Evolutionary conservation across 2,797 vertebrate genomes (phyloP), one percentile per base, ranked within the genome.

Genomic region (Micromesistius poutassou): DNA sequence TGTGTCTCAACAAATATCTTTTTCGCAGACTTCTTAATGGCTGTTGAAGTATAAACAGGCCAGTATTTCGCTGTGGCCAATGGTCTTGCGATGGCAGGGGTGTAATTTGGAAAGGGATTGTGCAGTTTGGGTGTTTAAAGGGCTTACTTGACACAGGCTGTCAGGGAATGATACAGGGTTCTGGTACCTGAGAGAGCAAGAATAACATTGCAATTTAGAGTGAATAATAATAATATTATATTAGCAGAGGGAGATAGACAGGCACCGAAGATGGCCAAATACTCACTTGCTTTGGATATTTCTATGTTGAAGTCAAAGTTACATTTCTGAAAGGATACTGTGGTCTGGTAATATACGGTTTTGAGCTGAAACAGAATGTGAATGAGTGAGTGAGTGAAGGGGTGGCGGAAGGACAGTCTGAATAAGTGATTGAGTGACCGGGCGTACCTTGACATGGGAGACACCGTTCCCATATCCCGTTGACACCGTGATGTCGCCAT

Each of bases 361-460:
- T 80, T 95, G 84, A 98, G 86, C 97, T 99, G 87, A 38, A 80
- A 25, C 19, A 75, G 30, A 75, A 33, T 16, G 31, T 33, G 30
- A 10, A 30, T 13, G 30, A 71, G 30, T 30, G 68, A 30, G 30
- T 31, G 28, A 71, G 28, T 5, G 28, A 30, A n/a, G 68, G 25
- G n/a, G 28, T 70, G 28, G 13, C 1, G 66, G 66, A 22, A n/a
- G 25, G 19, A 66, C 0, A 4, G 28, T 13, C 10, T 12, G 9
- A 71, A 2, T 5, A 25, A 30, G 68, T 28, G 10, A 31, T 6
- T 30, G 22, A 31, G 12, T 2, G 70, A 5, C 30, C 5, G 28
- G 62, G 90, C 96, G 92, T 88, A 98, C 97, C 81, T 94, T 95
- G 35, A 96, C 95, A 5, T 90, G 94, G 2, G 96, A 96, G 86